Base-by-base conservation (phyloP, 2,113 vertebrate species). In the Zosterops borbonicus region DNA sequence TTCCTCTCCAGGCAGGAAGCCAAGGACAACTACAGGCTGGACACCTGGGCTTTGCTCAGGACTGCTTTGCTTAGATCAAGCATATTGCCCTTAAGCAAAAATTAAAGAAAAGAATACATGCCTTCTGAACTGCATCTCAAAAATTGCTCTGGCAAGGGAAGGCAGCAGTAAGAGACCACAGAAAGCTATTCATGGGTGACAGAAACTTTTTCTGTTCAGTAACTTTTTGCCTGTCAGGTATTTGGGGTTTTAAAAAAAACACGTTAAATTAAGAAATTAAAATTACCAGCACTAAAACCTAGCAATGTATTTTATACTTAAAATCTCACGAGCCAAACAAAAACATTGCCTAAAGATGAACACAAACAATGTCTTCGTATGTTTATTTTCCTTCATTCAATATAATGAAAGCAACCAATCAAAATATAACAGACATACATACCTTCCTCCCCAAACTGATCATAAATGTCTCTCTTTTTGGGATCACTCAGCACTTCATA, bases 381-480 rank as follows among this genome's bases (percentile, higher is more conserved):
- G 33, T 78, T 92, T 74, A 52, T 85, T 81, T 90, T 92, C 47
- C 29, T 93, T 84, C 42, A 77, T 64, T 64, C 44, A 67, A 75
- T 29, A 84, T 49, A 37, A 94, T 8, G 16, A 46, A 82, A 90
- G 39, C 5, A 25, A 91, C 73, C 12, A 15, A 56, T 56, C 31
- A 49, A 65, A 78, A 28, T 39, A 42, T 17, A 81, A 89, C 35
- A 95, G 12, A 60, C 31, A 89, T 85, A 96, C 98, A 92, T 98
- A 99, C 99, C 99, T 99, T 99, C 99, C 76, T 99, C 99, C 58
- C 99, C 99, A 93, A 99, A 99, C 87, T 99, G 99, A 92, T 99
- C 99, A 92, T 99, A 99, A 92, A 99, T 99, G 46, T 99, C 99
- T 94, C 99, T 98, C 97, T 99, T 99, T 95, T 99, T 99, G 59